Base-by-base conservation (phyloP, 1,140 invertebrate genomes). In the Bursaphelenchus mucronatus region DNA sequence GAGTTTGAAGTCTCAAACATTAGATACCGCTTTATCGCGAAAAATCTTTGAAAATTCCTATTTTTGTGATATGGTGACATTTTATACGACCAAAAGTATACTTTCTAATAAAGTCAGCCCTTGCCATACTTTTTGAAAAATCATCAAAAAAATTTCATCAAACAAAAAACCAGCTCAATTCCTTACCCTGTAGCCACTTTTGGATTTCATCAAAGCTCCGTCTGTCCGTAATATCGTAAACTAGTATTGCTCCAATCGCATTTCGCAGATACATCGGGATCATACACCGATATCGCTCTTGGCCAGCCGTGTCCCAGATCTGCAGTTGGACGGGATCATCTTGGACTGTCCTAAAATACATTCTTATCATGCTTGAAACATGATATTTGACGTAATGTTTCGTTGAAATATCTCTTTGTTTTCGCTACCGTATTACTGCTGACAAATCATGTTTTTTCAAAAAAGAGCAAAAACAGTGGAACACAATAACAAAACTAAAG, bases 261-360 rank as follows among this genome's bases (percentile, higher is more conserved):
- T 94, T 95, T 76, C 95, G 87, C 82, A 97, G 97, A 82, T 97
- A 98, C 15, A 94, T 94, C 64, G 97, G 92, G 71, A 95, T 94
- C 64, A 98, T 83, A 0, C 90, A 92, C 81, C 94, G 92, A 84
- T 97, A 98, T 76, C 95, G 87, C 83, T 98, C 95, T 82, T 98
- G 95, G 13, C 95, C 95, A 67, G 95, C 95, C 62, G 95, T 98
- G 78, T 98, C 95, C 95, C 95, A 98, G 82, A 98, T 97, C 89
- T 92, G 76, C 17, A 76, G 77, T 46, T 61, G 64, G 61, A 66
- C 17, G 0, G 63, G 64, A 3, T 47, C 41, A 10, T 43, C 64
- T 17, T 66, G 53, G 0, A 66, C 47, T 6, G n/a, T 15, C 58
- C 62, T 63, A 40, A 68, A 63, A 66, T 40, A 15, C 39, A 56